Conservation (phyloP, 2,113 vertebrate genomes). For the Caracal caracal region DNA sequence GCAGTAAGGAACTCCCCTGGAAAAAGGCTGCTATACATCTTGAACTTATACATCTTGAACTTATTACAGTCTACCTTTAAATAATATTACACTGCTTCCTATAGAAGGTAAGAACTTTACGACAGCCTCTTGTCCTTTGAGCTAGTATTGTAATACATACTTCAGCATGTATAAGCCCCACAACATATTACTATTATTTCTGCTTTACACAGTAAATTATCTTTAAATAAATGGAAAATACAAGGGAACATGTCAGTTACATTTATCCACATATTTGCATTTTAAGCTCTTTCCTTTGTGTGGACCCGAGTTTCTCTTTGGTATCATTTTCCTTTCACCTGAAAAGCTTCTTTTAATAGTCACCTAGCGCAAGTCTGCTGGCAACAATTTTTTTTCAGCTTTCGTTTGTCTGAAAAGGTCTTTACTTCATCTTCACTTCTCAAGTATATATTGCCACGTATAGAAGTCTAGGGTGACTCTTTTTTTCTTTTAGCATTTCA, state of each 20-base stretch:
- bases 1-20: not conserved
- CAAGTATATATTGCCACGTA: not conserved
- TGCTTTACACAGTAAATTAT: not conserved
- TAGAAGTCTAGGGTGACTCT: not conserved
- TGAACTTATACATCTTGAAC: not conserved
- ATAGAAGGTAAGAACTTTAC: not conserved
- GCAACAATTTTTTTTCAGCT: not conserved
- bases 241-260: not conserved
- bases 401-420: slow-evolving; percentile 39
- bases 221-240: slow-evolving; percentile 26
- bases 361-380: not conserved
- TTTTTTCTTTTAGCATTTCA: slow-evolving; percentile 18
- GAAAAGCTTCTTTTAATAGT: slow-evolving; percentile 20
- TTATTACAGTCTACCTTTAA: not conserved
- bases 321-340: not conserved
- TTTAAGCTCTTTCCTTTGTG: slow-evolving; percentile 1
- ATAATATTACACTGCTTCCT: not conserved
- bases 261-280: not conserved
- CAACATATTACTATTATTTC: not conserved
- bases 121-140: not conserved
- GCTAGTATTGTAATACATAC: not conserved
- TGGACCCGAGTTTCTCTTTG: not conserved
- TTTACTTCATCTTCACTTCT: slow-evolving; percentile 30
- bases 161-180: not conserved
- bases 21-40: not conserved